Conservation (phyloP, 2,113 vertebrate species). For the Aptenodytes patagonicus region DNA sequence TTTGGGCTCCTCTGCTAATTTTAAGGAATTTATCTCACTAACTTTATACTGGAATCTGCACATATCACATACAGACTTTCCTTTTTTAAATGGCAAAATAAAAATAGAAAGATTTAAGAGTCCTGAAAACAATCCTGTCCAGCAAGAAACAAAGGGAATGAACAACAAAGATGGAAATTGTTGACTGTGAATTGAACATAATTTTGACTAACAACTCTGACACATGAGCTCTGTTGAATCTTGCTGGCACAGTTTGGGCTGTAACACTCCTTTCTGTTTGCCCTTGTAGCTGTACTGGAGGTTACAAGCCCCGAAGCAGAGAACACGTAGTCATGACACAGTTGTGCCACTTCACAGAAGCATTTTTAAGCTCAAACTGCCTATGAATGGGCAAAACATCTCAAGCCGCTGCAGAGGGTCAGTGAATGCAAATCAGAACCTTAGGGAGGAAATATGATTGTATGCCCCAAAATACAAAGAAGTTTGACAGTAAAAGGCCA, state of each 20-base stretch:
- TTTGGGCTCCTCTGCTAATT: background rate
- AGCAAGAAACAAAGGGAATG: background rate
- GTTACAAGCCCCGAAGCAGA: background rate
- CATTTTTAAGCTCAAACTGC: background rate
- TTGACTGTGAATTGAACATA: background rate
- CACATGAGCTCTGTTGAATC: background rate
- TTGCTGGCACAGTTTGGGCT: background rate
- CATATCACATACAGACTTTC: background rate
- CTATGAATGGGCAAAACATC: background rate
- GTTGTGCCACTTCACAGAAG: background rate
- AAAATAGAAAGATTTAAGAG: background rate
- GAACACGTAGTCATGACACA: rapidly evolving
- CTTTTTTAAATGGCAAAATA: background rate
- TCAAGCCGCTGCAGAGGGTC: background rate
- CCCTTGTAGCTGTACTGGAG: background rate
- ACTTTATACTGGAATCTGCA: background rate
- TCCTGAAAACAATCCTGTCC: background rate
- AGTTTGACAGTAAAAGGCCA: background rate
- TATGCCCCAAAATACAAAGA: background rate
- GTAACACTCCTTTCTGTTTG: background rate
- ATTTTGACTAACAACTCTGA: background rate
- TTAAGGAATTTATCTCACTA: background rate
- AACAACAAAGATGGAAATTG: background rate
- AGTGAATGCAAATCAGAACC: background rate
- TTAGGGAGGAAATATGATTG: background rate